Evolutionary conservation across 2,113 vertebrate genomes (phyloP), one percentile per base, ranked within the genome.

Genomic region (Pyrgilauda ruficollis): DNA sequence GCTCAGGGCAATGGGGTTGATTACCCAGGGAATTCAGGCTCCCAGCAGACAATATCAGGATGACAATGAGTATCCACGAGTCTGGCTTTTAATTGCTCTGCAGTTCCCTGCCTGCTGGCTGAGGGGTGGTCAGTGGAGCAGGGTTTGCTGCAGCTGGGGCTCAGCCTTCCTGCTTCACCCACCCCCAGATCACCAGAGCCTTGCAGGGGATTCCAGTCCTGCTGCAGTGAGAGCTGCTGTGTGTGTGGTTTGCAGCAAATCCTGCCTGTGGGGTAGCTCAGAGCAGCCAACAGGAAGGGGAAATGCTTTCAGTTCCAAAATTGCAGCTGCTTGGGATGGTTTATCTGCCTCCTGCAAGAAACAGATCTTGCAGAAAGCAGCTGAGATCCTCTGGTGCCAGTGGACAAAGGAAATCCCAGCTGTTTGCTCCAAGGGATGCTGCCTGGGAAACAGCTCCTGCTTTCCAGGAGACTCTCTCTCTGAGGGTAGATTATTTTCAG

Each of bases 291-390:
- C 93, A 97, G 93, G 93, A 97, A 96, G 87, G 77, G 89, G 95
- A 97, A 96, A 91, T 73, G 30, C 89, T 96, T 95, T 93, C 77
- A 49, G 92, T 93, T 96, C 86, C 92, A 94, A 84, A 80, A 75
- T 72, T 0, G 11, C 86, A 89, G 96, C 92, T 94, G 92, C 80
- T 79, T 17, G 28, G 93, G 83, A 90, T 88, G 80, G 90, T 78
- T 96, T 89, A 72, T 84, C 83, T 89, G 58, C 83, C 93, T 90
- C 96, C 66, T 83, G 85, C 90, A 89, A 93, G 85, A 82, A 86
- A 52, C 16, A 4, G 81, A 76, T 52, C 75, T 92, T 81, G 61
- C 86, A 94, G 80, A 89, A 84, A 89, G 90, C 93, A 84, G 89
- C 92, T 79, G 80, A 89, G 75, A 67, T 67, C 92, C 53, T 61